These are phyloP conservation scores for Sebastes reedi DNA, from an alignment of 2,797 vertebrate genomes.

Conservation along the genomic window DNA sequence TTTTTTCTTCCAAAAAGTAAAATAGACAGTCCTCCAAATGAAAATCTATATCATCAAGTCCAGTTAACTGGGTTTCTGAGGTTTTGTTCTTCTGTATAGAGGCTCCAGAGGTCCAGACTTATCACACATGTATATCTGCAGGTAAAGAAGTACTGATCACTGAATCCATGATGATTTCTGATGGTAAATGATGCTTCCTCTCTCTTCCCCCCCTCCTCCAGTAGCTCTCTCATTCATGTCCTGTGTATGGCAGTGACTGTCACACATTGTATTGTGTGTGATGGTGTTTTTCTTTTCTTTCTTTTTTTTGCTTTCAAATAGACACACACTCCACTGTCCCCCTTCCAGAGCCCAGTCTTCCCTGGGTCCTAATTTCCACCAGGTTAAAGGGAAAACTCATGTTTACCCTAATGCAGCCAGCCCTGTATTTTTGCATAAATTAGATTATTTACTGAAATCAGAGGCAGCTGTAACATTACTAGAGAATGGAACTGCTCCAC, in stretches of 20 bases:
- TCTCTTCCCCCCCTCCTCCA: constrained; percentile 18
- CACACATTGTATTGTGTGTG: constrained; percentile 83
- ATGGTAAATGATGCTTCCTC: constrained; percentile 39
- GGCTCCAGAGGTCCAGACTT: not conserved
- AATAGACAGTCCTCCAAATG: not conserved
- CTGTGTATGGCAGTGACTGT: constrained; percentile 83
- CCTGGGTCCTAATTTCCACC: constrained; percentile 79
- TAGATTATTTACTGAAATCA: not conserved
- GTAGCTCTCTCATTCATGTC: constrained; percentile 49
- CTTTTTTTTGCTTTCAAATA: constrained; percentile 56
- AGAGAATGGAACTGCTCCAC: not conserved
- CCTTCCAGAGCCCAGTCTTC: constrained; percentile 29
- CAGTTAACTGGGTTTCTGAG: not conserved
- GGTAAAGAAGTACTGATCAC: constrained; percentile 23
- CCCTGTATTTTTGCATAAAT: not conserved
- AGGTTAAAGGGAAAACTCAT: not conserved
- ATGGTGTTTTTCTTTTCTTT: constrained; percentile 37
- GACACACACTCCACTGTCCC: constrained; percentile 82
- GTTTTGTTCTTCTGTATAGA: not conserved
- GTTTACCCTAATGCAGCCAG: not conserved
- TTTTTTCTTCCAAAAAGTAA: not conserved
- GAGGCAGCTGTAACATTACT: not conserved
- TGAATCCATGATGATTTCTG: constrained; percentile 30
- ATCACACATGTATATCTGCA: constrained; percentile 7
- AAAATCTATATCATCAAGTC: not conserved